A percentile compares a stretch with the other conserved stretches of the same genome.
phyloP scores from a whole-genome alignment of 2,888 invertebrate species.

The Drosophila bunnanda region DNA sequence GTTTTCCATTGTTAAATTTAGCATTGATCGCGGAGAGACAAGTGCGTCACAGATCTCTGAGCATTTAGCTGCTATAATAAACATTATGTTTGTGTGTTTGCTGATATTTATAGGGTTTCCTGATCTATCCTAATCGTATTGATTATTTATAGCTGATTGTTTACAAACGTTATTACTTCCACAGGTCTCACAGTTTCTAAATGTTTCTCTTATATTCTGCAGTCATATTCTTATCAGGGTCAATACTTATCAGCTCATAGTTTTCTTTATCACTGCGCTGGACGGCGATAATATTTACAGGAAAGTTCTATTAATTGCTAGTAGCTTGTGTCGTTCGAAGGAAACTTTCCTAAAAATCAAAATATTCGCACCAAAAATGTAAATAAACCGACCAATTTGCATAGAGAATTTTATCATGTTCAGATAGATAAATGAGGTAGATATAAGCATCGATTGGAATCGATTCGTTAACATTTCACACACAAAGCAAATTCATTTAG shows the following conservation, averaged over 20 bases:
- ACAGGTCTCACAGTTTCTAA: neutral
- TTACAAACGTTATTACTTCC: conserved; percentile 2
- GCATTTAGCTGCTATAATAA: conserved; percentile 23
- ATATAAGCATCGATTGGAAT: conserved; percentile 7
- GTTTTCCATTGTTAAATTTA: conserved; percentile 49
- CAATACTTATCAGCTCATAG: conserved; percentile 18
- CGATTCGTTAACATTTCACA: neutral
- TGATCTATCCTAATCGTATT: conserved; percentile 48
- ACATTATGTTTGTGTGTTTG: neutral
- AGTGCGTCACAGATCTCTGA: conserved; percentile 60
- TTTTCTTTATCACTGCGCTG: conserved; percentile 25
- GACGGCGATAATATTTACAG: conserved; percentile 24
- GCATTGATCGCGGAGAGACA: conserved; percentile 28
- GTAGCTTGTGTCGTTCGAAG: conserved; percentile 8
- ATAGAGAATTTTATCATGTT: conserved; percentile 15
- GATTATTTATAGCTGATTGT: conserved; percentile 22
- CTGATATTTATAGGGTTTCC: conserved; percentile 61
- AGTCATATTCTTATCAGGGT: conserved; percentile 22
- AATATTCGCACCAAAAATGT: conserved; percentile 14
- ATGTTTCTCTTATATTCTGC: neutral
- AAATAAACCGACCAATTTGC: conserved; percentile 21
- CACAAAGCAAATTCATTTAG: neutral
- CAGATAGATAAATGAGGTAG: conserved; percentile 16
- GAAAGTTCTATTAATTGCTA: conserved; percentile 18
- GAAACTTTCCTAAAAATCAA: conserved; percentile 5